Evolutionary conservation across 2,888 invertebrate species (phyloP).

Genomic region (Taphrorychus bicolor): DNA sequence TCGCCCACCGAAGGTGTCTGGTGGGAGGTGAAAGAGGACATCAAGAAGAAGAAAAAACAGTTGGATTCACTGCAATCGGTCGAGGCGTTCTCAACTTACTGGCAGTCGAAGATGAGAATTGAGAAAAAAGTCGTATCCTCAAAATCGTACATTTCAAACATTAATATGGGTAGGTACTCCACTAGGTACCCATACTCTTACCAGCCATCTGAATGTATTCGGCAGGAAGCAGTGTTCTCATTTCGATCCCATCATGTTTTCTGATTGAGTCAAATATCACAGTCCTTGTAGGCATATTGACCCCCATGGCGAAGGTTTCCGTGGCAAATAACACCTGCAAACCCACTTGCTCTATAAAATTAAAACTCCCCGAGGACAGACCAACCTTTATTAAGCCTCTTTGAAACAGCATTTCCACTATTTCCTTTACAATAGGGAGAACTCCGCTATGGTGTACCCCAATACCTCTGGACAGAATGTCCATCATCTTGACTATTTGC

Average conservation of each 20-base stretch:
- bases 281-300: constrained; percentile 99
- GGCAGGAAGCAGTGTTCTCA: constrained; percentile 82
- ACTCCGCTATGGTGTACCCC: constrained; percentile 99
- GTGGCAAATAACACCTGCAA: constrained; percentile 92
- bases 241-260: constrained; percentile 89
- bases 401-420: constrained; percentile 97
- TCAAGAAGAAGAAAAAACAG: no score
- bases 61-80: no score
- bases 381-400: constrained; percentile 79
- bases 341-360: no score
- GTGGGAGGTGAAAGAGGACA: no score
- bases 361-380: constrained; percentile 3
- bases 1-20: no score
- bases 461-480: constrained; percentile 82
- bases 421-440: constrained; percentile 97
- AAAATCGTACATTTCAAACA: no score
- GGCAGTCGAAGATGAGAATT: no score
- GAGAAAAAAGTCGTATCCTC: no score
- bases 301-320: constrained; percentile 99
- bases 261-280: constrained; percentile 93
- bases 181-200: no score
- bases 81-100: no score
- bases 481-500: constrained; percentile 78
- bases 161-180: no score
- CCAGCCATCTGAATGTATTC: constrained; percentile 99